Evolutionary conservation across 2,113 vertebrate species (phyloP).

Genomic region (Tringa solitaria): DNA sequence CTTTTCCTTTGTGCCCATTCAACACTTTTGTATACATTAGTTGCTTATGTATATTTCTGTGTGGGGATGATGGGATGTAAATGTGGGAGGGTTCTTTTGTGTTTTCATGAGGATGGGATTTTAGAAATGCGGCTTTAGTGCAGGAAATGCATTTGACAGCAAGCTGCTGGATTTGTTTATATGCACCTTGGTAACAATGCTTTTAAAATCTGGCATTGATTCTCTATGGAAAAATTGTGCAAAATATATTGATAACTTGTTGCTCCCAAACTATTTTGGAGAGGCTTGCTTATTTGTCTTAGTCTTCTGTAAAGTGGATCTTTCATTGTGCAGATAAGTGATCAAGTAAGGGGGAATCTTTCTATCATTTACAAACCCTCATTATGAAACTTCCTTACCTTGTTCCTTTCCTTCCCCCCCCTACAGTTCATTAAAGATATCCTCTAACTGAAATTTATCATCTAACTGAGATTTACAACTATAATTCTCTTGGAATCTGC

Average conservation of each 20-base stretch:
- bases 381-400: background rate
- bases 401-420: background rate
- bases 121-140: background rate
- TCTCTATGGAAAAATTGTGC: background rate
- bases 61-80: background rate
- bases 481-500: background rate
- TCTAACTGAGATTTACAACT: background rate
- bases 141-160: background rate
- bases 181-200: background rate
- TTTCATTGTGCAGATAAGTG: background rate
- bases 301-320: background rate
- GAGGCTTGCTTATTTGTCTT: background rate
- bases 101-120: background rate
- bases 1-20: background rate
- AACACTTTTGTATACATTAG: background rate
- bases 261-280: background rate
- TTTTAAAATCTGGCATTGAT: background rate
- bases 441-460: background rate
- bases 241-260: background rate
- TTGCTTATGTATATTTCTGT: background rate
- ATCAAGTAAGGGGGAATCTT: background rate
- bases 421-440: background rate
- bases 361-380: accelerated
- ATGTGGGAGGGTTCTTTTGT: background rate
- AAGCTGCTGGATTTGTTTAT: background rate